phyloP scores from a whole-genome alignment of 2,888 invertebrate species.

The Micoletzkya japonica region DNA sequence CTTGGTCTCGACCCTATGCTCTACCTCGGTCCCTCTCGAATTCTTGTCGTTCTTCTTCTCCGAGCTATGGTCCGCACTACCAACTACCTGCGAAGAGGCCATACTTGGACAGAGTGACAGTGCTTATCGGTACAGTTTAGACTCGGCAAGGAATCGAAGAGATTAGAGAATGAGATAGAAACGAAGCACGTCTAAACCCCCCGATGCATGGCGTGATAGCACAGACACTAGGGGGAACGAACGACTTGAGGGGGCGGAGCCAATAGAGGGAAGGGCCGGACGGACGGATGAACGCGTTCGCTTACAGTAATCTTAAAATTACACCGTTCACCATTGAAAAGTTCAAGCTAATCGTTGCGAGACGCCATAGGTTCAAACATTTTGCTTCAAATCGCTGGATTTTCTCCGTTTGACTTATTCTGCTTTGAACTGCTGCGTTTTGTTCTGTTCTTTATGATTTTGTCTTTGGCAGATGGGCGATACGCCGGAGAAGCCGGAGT shows the following conservation, averaged over 20 bases:
- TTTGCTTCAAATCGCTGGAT: neutral
- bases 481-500: slow-evolving; percentile 39
- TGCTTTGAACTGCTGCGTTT: neutral
- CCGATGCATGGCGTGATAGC: neutral
- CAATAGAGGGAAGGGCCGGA: neutral
- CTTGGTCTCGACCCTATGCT: too few species aligned
- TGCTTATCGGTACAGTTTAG: slow-evolving; percentile 12
- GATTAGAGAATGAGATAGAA: neutral
- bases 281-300: neutral
- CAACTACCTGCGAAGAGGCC: neutral
- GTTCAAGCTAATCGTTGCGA: neutral
- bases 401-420: neutral
- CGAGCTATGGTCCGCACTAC: too few species aligned
- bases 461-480: slow-evolving; percentile 8
- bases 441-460: neutral
- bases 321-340: slow-evolving; percentile 1
- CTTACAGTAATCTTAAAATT: slow-evolving; percentile 23
- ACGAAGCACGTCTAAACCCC: too few species aligned
- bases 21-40: too few species aligned
- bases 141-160: neutral
- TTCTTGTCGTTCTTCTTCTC: too few species aligned
- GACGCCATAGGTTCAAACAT: too few species aligned
- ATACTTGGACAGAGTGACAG: neutral
- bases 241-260: neutral
- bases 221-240: slow-evolving; percentile 2